Base-by-base conservation (phyloP, 2,797 vertebrate species). In the Erethizon dorsatum region DNA sequence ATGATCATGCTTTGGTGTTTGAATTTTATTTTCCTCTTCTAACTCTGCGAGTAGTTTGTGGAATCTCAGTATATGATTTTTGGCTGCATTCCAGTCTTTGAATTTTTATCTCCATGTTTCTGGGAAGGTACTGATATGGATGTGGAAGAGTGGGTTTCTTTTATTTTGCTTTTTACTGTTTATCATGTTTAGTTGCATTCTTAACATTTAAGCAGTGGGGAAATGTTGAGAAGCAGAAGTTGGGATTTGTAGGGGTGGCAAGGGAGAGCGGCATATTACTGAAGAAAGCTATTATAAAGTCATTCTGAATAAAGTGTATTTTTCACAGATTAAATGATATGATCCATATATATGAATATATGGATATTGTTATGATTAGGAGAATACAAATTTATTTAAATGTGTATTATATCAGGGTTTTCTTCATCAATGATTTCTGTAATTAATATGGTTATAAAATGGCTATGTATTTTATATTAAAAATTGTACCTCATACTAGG, bases 91-190 rank as follows among this genome's bases (percentile, higher is more conserved):
- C 54, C 26, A 82, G 77, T 78, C 11, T 7, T 96, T 90, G 41
- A 6, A 15, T 95, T 78, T 88, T 95, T 59, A 57, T 92, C 57
- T 89, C 45, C 28, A 4, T 89, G 54, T 78, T 75, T 93, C 79
- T 67, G 41, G 78, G 61, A 80, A 24, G 31, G 71, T 6, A 80
- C 63, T 79, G 37, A 22, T 59, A 18, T 57, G 33, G 17, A 50
- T 84, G 67, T 86, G 75, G 73, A 82, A 14, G 45, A 91, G 54
- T n/a, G 9, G 2, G 28, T 83, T 3, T 15, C 57, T 12, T 77
- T 88, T 17, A 7, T 52, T 85, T 57, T 83, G 87, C 41, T 71
- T 92, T 47, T 54, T 63, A 15, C 71, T 85, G 4, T 45, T 33
- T 52, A 47, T 59, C 20, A 31, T 10, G 12, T 65, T 93, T 80